These are phyloP conservation scores for Rutilus rutilus DNA, from an alignment of 2,113 vertebrate genomes.

Conservation along the genomic window DNA sequence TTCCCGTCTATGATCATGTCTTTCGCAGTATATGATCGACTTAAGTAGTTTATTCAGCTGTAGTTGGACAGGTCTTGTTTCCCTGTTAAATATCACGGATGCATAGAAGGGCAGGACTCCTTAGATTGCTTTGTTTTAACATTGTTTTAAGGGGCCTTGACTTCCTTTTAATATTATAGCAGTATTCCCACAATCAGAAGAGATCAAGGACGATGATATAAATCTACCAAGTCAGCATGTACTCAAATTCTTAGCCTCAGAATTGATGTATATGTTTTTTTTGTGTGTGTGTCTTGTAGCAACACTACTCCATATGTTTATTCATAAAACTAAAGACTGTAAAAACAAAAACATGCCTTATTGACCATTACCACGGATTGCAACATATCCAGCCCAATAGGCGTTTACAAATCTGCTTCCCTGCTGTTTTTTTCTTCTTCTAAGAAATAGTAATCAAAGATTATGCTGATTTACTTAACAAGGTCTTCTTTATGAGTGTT, in stretches of 20 bases:
- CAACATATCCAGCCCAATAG: too few species aligned
- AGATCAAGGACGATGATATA: conserved; percentile 68
- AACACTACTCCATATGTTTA: conserved; percentile 18
- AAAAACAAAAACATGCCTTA: neutral
- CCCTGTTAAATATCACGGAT: conserved; percentile 61
- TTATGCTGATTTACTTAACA: too few species aligned
- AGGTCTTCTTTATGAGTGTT: too few species aligned
- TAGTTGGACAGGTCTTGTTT: conserved; percentile 68
- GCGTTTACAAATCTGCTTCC: too few species aligned
- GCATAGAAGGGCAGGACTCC: conserved; percentile 53
- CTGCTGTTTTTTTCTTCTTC: too few species aligned
- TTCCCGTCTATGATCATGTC: conserved; percentile 66
- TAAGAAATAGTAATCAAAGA: too few species aligned
- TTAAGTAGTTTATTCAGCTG: conserved; percentile 79
- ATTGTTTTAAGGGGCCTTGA: conserved; percentile 65
- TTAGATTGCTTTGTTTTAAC: conserved; percentile 65
- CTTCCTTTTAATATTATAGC: conserved; percentile 68
- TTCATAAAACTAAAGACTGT: neutral
- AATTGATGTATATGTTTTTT: conserved; percentile 41
- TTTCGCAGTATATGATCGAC: conserved; percentile 66
- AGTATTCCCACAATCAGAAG: conserved; percentile 66
- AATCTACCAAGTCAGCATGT: conserved; percentile 58
- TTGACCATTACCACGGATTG: too few species aligned
- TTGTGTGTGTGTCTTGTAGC: conserved; percentile 53
- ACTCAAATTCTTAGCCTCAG: conserved; percentile 59